Conservation (phyloP, 2,888 invertebrate species). For the Caenorhabditis macrosperma region DNA sequence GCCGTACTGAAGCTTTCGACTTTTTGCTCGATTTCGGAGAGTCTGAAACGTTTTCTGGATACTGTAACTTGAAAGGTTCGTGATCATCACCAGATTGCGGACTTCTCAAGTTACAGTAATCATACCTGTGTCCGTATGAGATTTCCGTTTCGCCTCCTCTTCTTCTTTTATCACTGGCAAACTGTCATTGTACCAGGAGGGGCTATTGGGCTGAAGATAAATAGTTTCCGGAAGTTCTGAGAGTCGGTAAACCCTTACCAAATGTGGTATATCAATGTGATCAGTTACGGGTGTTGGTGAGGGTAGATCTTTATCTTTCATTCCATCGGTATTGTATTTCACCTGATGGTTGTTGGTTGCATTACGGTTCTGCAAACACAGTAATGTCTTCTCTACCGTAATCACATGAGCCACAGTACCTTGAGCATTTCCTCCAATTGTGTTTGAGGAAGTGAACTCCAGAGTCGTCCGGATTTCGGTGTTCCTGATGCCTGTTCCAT, state of each 20-base stretch:
- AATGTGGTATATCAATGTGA: constrained; percentile 41
- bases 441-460: constrained; percentile 56
- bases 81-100: not conserved
- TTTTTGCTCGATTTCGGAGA: constrained; percentile 23
- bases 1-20: not conserved
- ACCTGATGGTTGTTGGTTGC: constrained; percentile 8
- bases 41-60: constrained; percentile 8
- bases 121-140: constrained; percentile 42
- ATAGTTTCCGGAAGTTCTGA: too few species aligned
- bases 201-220: constrained; percentile 12
- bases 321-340: constrained; percentile 49
- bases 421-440: constrained; percentile 59
- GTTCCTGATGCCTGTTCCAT: constrained; percentile 25
- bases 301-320: constrained; percentile 38
- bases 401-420: not conserved
- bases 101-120: not conserved
- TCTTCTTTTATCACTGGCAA: constrained; percentile 73
- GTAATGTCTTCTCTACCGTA: too few species aligned
- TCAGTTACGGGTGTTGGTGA: constrained; percentile 24
- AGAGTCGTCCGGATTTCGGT: constrained; percentile 43
- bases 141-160: constrained; percentile 49
- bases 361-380: constrained; percentile 20
- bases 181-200: constrained; percentile 63
- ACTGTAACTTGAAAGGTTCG: too few species aligned
- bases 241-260: not conserved